Base-by-base conservation (phyloP, 2,888 invertebrate genomes). In the Blastobasis lacticolella region DNA sequence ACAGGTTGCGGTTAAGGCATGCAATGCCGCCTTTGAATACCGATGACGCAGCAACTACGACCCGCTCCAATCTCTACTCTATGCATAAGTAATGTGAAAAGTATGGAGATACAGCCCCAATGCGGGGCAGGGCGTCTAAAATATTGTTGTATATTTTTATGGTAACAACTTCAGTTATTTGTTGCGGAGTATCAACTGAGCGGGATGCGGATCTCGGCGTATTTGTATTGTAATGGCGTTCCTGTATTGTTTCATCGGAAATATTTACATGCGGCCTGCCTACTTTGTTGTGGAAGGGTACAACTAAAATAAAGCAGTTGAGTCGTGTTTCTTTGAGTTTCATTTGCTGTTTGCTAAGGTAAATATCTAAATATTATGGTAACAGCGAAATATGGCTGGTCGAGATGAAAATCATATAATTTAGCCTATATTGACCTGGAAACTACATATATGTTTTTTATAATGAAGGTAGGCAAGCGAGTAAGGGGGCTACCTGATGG, bases 31-130 rank as follows among this genome's bases (percentile, higher is more conserved):
- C 73, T 81, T 77, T 78, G 84, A 84, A 85, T 84, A 78, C 81
- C 81, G 82, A 83, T 85, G 84, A 84, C 80, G 75, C 62, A 57
- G 68, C 82, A 75, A 78, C 81, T 78, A 77, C 79, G 69, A 73
- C 76, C 75, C 83, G 82, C 79, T 86, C 83, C 87, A 87, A 87
- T 87, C 85, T 85, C 75, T 83, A 84, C 75, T 81, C 87, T 85
- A 86, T 86, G 86, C 85, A 85, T 88, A 86, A 85, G 76, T 87
- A 86, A 88, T 88, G 82, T 76, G 81, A 80, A 86, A 86, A 83
- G 84, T 85, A 82, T 84, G 84, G 81, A 82, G 78, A 81, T 79
- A 70, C 73, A 68, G 69, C 76, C 63, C 67, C 10, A 42, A 9
- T 40, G 7, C 41, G 7, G 41, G 7, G 9, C 9, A 40, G 41